phyloP scores from a whole-genome alignment of 2,113 vertebrate species.

The Pundamilia nyererei region DNA sequence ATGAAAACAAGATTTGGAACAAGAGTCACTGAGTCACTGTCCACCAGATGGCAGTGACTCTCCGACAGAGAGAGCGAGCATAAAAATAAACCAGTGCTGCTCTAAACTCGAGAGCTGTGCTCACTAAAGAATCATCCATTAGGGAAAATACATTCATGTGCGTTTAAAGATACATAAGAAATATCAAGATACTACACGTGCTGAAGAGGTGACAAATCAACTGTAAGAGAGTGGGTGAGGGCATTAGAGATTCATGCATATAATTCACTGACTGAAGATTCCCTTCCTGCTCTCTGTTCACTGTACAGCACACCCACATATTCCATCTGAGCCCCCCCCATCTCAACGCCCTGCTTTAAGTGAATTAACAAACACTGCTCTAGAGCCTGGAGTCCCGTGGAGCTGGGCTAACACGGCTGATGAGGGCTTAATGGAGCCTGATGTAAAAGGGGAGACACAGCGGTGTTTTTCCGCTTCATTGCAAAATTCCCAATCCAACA shows the following conservation, averaged over 20 bases:
- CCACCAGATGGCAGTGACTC: slow-evolving; percentile 60
- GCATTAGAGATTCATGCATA: slow-evolving; percentile 34
- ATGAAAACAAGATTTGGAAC: background rate
- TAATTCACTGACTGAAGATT: slow-evolving; percentile 46
- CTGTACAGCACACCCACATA: slow-evolving; percentile 46
- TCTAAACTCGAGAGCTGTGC: slow-evolving; percentile 2
- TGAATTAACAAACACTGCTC: slow-evolving; percentile 53
- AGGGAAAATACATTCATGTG: slow-evolving; percentile 21
- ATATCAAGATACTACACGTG: slow-evolving; percentile 3
- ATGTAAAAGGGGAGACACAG: slow-evolving; percentile 10
- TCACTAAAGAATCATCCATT: slow-evolving; percentile 17
- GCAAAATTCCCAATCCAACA: background rate
- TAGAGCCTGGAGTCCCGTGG: slow-evolving; percentile 14
- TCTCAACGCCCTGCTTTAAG: slow-evolving; percentile 18
- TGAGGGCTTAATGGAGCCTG: slow-evolving; percentile 62
- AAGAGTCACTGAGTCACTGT: background rate
- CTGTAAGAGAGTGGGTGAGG: background rate
- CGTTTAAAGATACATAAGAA: slow-evolving; percentile 38
- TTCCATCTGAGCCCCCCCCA: slow-evolving; percentile 10
- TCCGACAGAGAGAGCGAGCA: background rate
- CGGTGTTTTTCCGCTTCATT: background rate
- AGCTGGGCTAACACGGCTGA: slow-evolving; percentile 25
- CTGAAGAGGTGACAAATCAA: background rate
- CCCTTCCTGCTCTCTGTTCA: background rate
- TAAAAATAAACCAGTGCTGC: slow-evolving; percentile 18